A percentile compares a stretch with the other conserved stretches of the same genome.
These are phyloP conservation scores for Caenorhabditis tropicalis DNA, from an alignment of 1,140 invertebrate species.

Conservation along the genomic window DNA sequence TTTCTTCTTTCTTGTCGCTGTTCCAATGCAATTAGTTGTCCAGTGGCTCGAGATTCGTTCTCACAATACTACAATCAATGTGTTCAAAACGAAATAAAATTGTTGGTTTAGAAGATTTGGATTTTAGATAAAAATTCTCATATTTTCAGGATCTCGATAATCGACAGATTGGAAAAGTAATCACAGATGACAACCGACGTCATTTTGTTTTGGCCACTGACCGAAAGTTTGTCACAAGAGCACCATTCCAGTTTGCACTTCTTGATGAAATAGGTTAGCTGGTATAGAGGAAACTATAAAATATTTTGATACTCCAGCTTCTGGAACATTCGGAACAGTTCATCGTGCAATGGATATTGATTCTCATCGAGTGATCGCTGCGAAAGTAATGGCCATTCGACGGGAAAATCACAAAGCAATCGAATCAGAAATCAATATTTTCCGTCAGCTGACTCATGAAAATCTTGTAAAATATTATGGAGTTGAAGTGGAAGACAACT, in stretches of 20 bases:
- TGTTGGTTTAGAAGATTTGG: too few relatives aligned
- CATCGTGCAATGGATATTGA: constrained; percentile 20
- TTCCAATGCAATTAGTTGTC: constrained; percentile 28
- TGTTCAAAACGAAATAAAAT: too few relatives aligned
- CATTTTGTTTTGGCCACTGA: background rate
- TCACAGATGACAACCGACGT: background rate
- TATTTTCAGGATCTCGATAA: constrained; percentile 4
- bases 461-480: constrained; percentile 91
- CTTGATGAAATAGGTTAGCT: background rate
- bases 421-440: constrained; percentile 82
- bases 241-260: background rate
- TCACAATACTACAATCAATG: constrained; percentile 24
- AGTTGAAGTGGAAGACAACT: constrained; percentile 80
- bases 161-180: background rate
- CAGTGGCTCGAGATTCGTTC: constrained; percentile 47
- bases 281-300: too few relatives aligned
- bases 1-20: constrained; percentile 46
- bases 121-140: too few relatives aligned
- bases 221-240: background rate
- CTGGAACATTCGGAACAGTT: constrained; percentile 3
- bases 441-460: constrained; percentile 80
- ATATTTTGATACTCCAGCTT: background rate
- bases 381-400: background rate
- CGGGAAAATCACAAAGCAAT: constrained; percentile 36
- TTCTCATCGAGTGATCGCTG: constrained; percentile 14